phyloP scores from a whole-genome alignment of 2,888 invertebrate genomes.

The Aspidiotus destructor region DNA sequence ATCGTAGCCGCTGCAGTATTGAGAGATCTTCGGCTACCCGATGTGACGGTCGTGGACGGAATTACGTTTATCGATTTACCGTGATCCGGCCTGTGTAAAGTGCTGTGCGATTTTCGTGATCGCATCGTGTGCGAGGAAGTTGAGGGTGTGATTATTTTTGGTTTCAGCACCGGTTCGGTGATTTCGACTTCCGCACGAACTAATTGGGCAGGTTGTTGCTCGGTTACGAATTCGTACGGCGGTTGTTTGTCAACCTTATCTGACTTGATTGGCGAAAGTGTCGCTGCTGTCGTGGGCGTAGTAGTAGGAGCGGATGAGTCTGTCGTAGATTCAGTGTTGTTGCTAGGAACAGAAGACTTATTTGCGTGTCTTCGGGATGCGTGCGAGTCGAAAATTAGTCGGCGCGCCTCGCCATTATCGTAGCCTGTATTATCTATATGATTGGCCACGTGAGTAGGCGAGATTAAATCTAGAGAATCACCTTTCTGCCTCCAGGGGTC shows the following conservation, averaged over 20 bases:
- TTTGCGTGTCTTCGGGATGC: not conserved
- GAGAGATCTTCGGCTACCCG: constrained; percentile 27
- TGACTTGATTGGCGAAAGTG: not conserved
- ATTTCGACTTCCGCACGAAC: constrained; percentile 49
- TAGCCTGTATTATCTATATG: constrained; percentile 26
- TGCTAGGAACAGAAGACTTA: not conserved
- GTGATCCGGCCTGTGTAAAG: constrained; percentile 14
- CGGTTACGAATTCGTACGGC: constrained; percentile 35
- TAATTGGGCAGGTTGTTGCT: constrained; percentile 31
- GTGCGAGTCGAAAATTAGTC: not conserved
- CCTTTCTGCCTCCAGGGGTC: constrained; percentile 35
- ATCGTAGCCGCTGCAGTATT: not conserved
- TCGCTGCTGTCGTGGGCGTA: not conserved
- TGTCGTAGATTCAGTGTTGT: constrained; percentile 7
- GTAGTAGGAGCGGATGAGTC: not conserved
- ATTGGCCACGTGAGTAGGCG: constrained; percentile 3
- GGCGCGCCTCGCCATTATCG: constrained; percentile 26
- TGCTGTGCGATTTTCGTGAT: constrained; percentile 19
- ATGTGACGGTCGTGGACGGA: not conserved
- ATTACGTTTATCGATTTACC: constrained; percentile 26
- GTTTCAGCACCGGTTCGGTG: constrained; percentile 62
- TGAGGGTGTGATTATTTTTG: constrained; percentile 40
- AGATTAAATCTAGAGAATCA: constrained; percentile 16
- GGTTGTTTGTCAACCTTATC: constrained; percentile 22
- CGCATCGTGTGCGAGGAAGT: not conserved